Evolutionary conservation across 2,888 invertebrate species (phyloP), one percentile per base, ranked within the genome.

Genomic region (Aporophyla nigra): DNA sequence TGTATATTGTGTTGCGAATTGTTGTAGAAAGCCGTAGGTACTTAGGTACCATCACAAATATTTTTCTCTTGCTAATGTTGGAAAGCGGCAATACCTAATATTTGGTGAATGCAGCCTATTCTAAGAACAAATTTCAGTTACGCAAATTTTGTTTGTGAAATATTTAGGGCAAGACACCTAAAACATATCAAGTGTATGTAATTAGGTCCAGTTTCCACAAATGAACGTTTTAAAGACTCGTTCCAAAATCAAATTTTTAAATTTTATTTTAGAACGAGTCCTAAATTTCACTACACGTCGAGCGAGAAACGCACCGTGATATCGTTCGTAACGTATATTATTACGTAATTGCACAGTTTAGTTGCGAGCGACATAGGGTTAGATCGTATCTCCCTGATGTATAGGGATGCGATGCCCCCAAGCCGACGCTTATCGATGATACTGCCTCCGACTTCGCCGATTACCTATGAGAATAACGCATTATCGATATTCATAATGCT

Each of bases 301-400:
- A 21, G 72, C 33, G 43, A 14, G 12, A 73, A 76, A 66, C 27
- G 43, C 46, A 63, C 63, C 12, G 66, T 72, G 75, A 78, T 77
- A 75, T 76, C 67, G 65, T 83, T 81, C 66, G 66, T 24, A 70
- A 67, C 69, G 75, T 87, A 84, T 83, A 86, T 82, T 85, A 88
- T 83, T 72, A 78, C 74, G 89, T 94, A 93, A 93, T 93, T 93
- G 92, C 91, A 86, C 88, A 90, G 91, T 92, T 93, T 93, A 93
- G 93, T 93, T 94, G 92, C 93, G 87, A 93, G 91, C 93, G 93
- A 93, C 93, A 83, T 54, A 81, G 82, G 82, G 84, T 84, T 80
- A 80, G 95, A 95, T 95, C 83, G 90, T 94, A 95, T 95, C 95
- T 87, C 54, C 74, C 88, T 94, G 94, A 95, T 94, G 91, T 92